Conservation (phyloP, 2,888 invertebrate species). For the Chloromyia formosa region DNA sequence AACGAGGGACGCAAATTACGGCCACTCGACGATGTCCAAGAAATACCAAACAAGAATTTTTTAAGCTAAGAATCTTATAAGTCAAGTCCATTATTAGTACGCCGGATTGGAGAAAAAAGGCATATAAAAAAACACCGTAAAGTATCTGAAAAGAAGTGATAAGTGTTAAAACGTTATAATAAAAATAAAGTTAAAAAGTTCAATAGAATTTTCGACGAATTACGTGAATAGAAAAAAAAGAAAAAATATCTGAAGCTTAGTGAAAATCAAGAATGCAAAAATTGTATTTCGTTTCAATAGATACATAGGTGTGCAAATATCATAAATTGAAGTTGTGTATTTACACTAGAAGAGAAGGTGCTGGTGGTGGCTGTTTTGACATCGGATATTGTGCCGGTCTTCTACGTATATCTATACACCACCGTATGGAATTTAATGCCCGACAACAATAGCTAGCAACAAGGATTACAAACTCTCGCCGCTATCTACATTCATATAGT, state of each 20-base stretch:
- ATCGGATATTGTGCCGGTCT: slow-evolving; percentile 25
- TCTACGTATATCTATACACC: not conserved
- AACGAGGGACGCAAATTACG: not conserved
- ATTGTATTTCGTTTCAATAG: too few species aligned
- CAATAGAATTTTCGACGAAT: too few species aligned
- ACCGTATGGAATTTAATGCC: slow-evolving; percentile 1
- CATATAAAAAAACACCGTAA: slow-evolving; percentile 2
- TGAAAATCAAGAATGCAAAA: too few species aligned
- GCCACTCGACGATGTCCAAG: not conserved
- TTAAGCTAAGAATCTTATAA: slow-evolving; percentile 37
- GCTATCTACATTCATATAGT: not conserved
- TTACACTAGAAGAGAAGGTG: not conserved
- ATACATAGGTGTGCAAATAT: too few species aligned
- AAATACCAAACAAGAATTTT: slow-evolving; percentile 41
- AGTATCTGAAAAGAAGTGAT: slow-evolving; percentile 7
- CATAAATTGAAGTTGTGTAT: too few species aligned
- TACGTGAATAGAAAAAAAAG: too few species aligned
- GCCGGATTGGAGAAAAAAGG: slow-evolving; percentile 14
- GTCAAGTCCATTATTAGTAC: not conserved
- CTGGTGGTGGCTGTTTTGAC: not conserved
- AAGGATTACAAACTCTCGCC: slow-evolving; percentile 25
- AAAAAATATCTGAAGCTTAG: too few species aligned
- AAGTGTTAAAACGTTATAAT: slow-evolving; percentile 21
- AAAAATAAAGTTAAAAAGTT: not conserved
- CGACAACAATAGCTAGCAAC: not conserved